Evolutionary conservation across 1,140 invertebrate genomes (phyloP), one percentile per base, ranked within the genome.

Genomic region (Belonocnema kinseyi): DNA sequence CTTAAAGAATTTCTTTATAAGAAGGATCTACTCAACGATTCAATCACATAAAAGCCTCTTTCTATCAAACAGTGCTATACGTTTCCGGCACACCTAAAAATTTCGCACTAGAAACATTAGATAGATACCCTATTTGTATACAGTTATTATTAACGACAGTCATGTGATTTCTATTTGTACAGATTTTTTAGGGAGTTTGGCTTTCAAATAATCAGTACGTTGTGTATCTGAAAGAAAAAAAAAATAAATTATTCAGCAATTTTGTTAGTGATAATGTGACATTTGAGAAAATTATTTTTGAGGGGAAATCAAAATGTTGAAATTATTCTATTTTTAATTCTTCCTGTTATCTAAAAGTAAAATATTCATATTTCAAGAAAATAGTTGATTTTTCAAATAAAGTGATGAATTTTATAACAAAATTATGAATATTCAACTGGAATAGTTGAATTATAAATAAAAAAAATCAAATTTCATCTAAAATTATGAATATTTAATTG

Each of bases 151-250:
- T 74, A 66, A 75, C 72, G 76, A 81, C 77, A 85, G 70, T 85
- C 75, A 76, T 58, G 71, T 76, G 73, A 66, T 80, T 77, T 71
- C 61, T 80, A 77, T 80, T 83, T 84, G 80, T 79, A 81, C 73
- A 85, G 50, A 53, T 79, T 26, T n/a, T 26, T 74, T 46, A 61
- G 74, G 72, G 70, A 72, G 58, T 33, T 81, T 61, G 74, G 73
- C 73, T 75, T 74, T 75, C 77, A 50, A 70, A 74, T 75, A 61
- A 50, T 40, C 61, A 66, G 52, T 77, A 40, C 50, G 4, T 54
- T 76, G 61, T 61, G 14, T 76, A 51, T 26, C 61, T 66, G 21
- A 0, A 66, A 66, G 40, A 66, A 33, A 33, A 61, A 61, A 13
- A 12, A 33, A 10, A n/a, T n/a, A n/a, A 21, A 61, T 61, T 61